Evolutionary conservation across 2,888 invertebrate species (phyloP).

Genomic region (Dryobotodes eremita): DNA sequence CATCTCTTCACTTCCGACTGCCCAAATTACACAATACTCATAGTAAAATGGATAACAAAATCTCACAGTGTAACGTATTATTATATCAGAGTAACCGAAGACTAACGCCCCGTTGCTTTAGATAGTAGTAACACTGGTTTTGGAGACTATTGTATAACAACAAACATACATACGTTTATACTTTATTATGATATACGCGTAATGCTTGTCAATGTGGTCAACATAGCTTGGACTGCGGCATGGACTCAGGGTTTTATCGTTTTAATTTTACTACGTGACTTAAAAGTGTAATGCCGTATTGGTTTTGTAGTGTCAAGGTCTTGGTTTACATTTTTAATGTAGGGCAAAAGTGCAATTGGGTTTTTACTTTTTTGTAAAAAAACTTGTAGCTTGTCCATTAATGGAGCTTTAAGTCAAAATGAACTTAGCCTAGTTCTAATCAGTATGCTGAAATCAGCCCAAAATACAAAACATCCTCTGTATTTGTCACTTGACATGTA

Average conservation of each 20-base stretch:
- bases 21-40: constrained; percentile 25
- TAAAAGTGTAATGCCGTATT: background rate
- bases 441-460: too few species aligned
- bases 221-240: background rate
- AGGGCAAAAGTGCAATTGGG: background rate
- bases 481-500: too few species aligned
- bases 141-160: constrained; percentile 64
- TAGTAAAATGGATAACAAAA: constrained; percentile 33
- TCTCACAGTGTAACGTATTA: constrained; percentile 15
- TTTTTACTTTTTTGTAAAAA: background rate
- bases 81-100: constrained; percentile 27
- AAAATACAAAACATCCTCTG: background rate
- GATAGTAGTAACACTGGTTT: constrained; percentile 78
- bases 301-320: constrained; percentile 12
- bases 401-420: background rate
- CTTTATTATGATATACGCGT: constrained; percentile 28
- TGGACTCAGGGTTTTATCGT: background rate
- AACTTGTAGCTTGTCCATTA: background rate
- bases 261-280: background rate
- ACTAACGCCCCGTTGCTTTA: constrained; percentile 55
- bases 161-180: constrained; percentile 14
- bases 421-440: too few species aligned
- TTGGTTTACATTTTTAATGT: constrained; percentile 14
- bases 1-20: background rate
- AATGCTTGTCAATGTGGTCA: constrained; percentile 32